A percentile compares a stretch with the other conserved stretches of the same genome.
Evolutionary conservation across 2,797 vertebrate species (phyloP).

Genomic region (Spatula clypeata): DNA sequence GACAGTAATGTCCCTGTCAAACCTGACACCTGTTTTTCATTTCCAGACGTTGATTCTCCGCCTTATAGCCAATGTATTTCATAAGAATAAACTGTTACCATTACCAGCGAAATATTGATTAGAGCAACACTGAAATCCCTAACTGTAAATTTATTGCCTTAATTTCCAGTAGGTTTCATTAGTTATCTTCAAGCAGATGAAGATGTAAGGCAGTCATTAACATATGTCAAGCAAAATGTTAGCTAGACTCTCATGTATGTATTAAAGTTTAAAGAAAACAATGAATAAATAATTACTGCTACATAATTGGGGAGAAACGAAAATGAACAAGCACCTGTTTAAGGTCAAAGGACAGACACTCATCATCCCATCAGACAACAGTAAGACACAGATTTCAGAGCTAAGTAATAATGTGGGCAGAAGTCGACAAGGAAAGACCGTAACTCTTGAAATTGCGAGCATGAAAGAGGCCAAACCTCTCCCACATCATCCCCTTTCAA

Average conservation of each 20-base stretch:
- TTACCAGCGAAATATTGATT: constrained; percentile 82
- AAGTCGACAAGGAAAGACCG: not conserved
- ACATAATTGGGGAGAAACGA: not conserved
- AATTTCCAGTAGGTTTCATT: constrained; percentile 80
- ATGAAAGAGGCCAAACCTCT: not conserved
- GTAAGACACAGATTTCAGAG: not conserved
- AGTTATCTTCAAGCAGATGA: constrained; percentile 69
- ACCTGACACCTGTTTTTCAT: constrained; percentile 80
- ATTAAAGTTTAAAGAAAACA: constrained; percentile 43
- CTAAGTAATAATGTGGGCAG: not conserved
- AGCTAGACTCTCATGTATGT: not conserved
- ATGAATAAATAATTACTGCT: constrained; percentile 41
- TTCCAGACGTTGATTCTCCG: constrained; percentile 79
- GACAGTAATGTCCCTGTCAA: constrained; percentile 70
- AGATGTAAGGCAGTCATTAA: constrained; percentile 73
- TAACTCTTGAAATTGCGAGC: not conserved
- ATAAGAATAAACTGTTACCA: constrained; percentile 71
- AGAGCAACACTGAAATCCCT: constrained; percentile 66
- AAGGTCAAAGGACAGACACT: not conserved
- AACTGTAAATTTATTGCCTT: constrained; percentile 81
- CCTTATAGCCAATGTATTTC: constrained; percentile 70
- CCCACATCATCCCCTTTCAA: fast-evolving
- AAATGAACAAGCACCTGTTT: not conserved
- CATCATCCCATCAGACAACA: not conserved
- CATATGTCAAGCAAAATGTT: constrained; percentile 58